A percentile compares a stretch with the other conserved stretches of the same genome.
phyloP scores from a whole-genome alignment of 2,888 invertebrate genomes.

The Doris montereyensis region DNA sequence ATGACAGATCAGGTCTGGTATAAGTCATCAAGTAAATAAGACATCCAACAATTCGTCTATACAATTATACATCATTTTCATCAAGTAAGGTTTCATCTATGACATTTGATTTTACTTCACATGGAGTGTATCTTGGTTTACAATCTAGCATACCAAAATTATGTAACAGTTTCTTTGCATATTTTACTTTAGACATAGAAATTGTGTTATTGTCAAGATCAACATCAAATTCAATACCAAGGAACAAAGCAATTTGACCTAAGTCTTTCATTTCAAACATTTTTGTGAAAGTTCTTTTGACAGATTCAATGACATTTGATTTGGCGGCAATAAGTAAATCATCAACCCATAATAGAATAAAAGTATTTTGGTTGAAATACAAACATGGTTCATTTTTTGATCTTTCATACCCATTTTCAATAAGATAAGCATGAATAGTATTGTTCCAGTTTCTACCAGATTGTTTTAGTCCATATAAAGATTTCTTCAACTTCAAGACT shows the following conservation, averaged over 20 bases:
- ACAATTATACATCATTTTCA: constrained; percentile 1
- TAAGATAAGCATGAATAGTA: constrained; percentile 21
- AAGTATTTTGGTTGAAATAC: background rate
- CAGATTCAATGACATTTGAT: constrained; percentile 16
- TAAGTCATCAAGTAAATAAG: constrained; percentile 29
- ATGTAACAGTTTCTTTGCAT: constrained; percentile 27
- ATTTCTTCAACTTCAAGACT: constrained; percentile 44
- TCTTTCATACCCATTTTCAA: constrained; percentile 15
- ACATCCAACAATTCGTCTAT: constrained; percentile 10
- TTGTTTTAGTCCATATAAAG: constrained; percentile 49
- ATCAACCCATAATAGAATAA: constrained; percentile 19
- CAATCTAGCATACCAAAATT: constrained; percentile 15
- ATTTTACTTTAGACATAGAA: constrained; percentile 25
- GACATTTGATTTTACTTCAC: background rate
- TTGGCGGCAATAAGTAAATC: constrained; percentile 37
- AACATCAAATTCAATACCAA: constrained; percentile 41
- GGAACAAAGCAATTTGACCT: constrained; percentile 36
- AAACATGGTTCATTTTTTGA: background rate
- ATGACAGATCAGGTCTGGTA: constrained; percentile 31
- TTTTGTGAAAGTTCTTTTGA: constrained; percentile 9
- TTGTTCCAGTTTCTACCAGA: constrained; percentile 47
- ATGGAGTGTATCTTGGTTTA: background rate
- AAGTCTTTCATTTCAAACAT: constrained; percentile 46
- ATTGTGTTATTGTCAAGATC: background rate
- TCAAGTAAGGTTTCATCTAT: background rate